Conservation (phyloP, 1,140 invertebrate genomes). For the Portunus trituberculatus region DNA sequence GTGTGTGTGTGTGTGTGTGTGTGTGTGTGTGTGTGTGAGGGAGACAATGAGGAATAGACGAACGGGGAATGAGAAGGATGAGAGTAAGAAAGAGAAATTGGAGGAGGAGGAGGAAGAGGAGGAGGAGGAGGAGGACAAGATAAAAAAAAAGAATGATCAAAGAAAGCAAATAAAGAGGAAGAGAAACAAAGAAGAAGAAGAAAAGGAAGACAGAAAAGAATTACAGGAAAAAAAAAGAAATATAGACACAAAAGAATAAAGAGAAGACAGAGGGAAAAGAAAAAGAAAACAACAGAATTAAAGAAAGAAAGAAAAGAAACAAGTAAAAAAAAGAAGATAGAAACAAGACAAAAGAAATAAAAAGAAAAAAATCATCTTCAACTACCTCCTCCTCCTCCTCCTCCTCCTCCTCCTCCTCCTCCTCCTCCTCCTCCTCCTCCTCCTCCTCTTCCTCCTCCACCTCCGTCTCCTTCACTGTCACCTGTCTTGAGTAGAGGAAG, state of each 20-base stretch:
- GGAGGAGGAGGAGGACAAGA: too few species aligned
- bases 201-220: neutral
- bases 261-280: neutral
- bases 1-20: conserved; percentile 47
- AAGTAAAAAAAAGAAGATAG: neutral
- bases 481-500: neutral
- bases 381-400: neutral
- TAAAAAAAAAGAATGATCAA: too few species aligned
- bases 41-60: too few species aligned
- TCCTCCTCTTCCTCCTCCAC: neutral
- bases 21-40: neutral
- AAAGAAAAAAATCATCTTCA: too few species aligned
- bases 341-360: too few species aligned
- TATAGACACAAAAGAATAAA: neutral
- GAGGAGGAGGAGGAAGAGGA: too few species aligned
- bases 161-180: too few species aligned
- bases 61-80: too few species aligned
- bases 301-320: neutral
- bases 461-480: neutral
- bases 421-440: neutral
- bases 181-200: neutral
- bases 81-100: too few species aligned
- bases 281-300: neutral
- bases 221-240: neutral
- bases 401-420: neutral